Conservation (phyloP, 2,797 vertebrate species). For the Glossophaga mutica region DNA sequence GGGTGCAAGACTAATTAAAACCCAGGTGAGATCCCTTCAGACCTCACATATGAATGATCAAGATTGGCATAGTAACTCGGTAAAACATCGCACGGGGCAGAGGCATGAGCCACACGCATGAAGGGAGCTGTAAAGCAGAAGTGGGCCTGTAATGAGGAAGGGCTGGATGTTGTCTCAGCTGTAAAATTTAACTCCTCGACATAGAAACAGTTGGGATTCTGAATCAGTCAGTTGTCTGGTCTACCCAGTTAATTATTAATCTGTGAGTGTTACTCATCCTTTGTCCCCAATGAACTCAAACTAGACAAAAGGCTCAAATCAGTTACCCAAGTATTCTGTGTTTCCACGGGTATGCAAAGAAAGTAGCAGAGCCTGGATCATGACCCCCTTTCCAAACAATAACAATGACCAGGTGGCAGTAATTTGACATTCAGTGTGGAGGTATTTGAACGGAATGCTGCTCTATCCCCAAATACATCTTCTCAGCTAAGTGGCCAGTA, state of each 20-base stretch:
- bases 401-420: not conserved
- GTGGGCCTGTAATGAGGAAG: not conserved
- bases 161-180: not conserved
- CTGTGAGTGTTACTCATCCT: not conserved
- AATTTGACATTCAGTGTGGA: not conserved
- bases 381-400: not conserved
- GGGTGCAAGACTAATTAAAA: not conserved
- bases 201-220: not conserved
- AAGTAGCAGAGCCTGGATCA: not conserved
- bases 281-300: not conserved
- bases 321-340: not conserved
- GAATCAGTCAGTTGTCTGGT: not conserved
- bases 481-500: not conserved
- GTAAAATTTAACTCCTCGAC: not conserved
- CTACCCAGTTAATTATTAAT: not conserved
- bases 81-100: not conserved
- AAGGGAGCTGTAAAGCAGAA: not conserved
- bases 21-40: not conserved
- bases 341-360: not conserved
- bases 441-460: not conserved
- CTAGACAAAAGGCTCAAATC: not conserved
- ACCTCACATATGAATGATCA: not conserved
- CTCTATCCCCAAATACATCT: not conserved
- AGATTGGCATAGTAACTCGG: not conserved
- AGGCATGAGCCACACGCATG: not conserved